A percentile compares a stretch with the other conserved stretches of the same genome.
phyloP scores from a whole-genome alignment of 2,113 vertebrate species.

The Cinclus mexicanus region DNA sequence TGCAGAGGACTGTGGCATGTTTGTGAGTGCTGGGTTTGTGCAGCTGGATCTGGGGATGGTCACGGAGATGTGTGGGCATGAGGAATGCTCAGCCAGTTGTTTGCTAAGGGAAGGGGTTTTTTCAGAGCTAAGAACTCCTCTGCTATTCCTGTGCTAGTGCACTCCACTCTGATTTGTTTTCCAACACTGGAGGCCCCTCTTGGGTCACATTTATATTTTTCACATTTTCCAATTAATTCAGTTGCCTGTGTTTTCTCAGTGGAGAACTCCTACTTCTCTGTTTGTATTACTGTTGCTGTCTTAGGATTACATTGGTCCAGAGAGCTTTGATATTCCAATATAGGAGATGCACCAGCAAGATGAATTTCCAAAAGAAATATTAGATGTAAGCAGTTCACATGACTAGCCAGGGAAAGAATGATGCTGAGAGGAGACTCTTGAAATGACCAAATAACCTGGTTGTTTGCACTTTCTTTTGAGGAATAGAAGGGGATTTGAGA shows the following conservation, averaged over 20 bases:
- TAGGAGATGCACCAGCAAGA: neutral
- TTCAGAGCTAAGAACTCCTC: neutral
- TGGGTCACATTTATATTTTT: constrained; percentile 28
- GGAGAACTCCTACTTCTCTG: constrained; percentile 26
- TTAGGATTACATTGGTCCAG: constrained; percentile 11
- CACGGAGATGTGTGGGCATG: neutral
- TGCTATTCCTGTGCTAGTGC: neutral
- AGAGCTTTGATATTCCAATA: constrained; percentile 17
- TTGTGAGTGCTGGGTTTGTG: neutral
- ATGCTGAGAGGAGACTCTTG: neutral
- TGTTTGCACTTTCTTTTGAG: neutral
- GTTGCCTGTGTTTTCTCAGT: constrained; percentile 19
- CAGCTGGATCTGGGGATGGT: neutral
- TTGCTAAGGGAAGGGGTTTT: neutral
- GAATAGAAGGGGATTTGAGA: neutral
- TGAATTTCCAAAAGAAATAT: neutral
- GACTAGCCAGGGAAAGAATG: neutral
- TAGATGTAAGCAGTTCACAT: neutral
- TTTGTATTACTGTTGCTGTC: constrained; percentile 38
- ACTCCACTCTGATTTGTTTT: constrained; percentile 9
- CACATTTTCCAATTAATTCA: constrained; percentile 50
- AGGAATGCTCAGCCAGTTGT: neutral
- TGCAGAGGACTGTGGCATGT: neutral
- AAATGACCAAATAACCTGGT: neutral
- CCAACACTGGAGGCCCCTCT: neutral